Evolutionary conservation across 2,888 invertebrate genomes (phyloP).

Genomic region (Notodonta dromedarius): DNA sequence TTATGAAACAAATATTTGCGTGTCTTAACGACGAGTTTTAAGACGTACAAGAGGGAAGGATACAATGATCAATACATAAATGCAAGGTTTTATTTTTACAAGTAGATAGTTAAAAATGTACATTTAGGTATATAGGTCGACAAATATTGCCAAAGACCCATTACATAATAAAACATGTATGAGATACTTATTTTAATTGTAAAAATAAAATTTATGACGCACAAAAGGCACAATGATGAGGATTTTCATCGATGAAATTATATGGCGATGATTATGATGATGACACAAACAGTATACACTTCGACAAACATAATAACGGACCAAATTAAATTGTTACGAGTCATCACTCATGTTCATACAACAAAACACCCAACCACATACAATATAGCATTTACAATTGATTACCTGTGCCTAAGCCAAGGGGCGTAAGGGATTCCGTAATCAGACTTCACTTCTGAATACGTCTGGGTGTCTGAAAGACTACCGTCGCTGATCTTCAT

Average conservation of each 20-base stretch:
- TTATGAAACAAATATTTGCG: slow-evolving; percentile 30
- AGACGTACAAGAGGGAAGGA: neutral
- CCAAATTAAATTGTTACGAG: slow-evolving; percentile 25
- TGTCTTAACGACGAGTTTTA: neutral
- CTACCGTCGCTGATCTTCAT: slow-evolving; percentile 90
- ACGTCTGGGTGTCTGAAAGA: slow-evolving; percentile 93
- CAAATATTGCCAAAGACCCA: slow-evolving; percentile 7
- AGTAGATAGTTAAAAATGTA: neutral
- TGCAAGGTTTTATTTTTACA: neutral
- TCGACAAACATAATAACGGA: slow-evolving; percentile 24
- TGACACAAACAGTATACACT: slow-evolving; percentile 21
- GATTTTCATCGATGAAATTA: slow-evolving; percentile 11
- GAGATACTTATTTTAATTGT: slow-evolving; percentile 12
- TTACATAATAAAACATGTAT: slow-evolving; percentile 12
- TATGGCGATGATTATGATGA: slow-evolving; percentile 26
- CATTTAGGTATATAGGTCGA: neutral
- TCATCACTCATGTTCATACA: slow-evolving; percentile 31
- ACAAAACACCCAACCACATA: slow-evolving; percentile 36
- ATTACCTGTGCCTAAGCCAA: slow-evolving; percentile 93
- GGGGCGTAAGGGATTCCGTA: slow-evolving; percentile 93
- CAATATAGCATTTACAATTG: slow-evolving; percentile 41
- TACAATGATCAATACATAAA: neutral
- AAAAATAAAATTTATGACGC: slow-evolving; percentile 29
- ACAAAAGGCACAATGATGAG: slow-evolving; percentile 37
- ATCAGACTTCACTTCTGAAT: slow-evolving; percentile 89